phyloP scores from a whole-genome alignment of 2,113 vertebrate genomes.

The sheep (Ovis aries) region DNA sequence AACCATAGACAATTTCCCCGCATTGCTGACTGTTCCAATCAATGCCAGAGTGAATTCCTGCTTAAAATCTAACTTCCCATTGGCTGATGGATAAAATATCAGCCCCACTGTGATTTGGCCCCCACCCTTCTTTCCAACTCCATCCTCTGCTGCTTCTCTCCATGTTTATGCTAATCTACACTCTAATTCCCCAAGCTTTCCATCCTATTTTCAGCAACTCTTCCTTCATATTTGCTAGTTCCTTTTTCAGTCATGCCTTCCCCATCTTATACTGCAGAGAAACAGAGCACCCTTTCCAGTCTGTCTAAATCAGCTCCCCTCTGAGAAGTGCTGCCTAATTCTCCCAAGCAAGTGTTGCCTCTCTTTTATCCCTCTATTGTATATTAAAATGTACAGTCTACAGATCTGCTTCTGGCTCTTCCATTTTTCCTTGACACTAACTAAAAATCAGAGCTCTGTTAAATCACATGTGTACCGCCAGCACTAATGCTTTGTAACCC shows the following conservation, averaged over 20 bases:
- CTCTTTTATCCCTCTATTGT: neutral
- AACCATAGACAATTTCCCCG: neutral
- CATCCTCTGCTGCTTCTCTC: neutral
- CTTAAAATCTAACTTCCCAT: neutral
- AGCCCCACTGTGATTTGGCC: neutral
- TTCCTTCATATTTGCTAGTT: neutral
- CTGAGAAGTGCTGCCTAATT: neutral
- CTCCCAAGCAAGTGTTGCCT: neutral
- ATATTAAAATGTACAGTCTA: neutral
- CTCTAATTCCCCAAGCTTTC: neutral
- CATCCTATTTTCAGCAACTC: neutral
- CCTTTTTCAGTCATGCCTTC: neutral
- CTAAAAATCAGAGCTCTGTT: neutral
- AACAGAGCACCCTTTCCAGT: neutral
- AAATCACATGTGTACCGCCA: accelerated
- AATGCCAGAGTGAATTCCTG: neutral
- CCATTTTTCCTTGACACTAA: neutral
- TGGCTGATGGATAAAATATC: neutral
- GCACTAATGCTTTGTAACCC: neutral
- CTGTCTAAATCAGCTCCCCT: neutral
- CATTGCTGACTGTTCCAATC: neutral
- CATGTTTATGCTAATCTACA: neutral
- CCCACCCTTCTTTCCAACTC: neutral
- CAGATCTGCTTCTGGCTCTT: neutral
- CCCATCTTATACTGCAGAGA: neutral